Conservation (phyloP, 2,888 invertebrate species). For the Lasioglossum malachurum region DNA sequence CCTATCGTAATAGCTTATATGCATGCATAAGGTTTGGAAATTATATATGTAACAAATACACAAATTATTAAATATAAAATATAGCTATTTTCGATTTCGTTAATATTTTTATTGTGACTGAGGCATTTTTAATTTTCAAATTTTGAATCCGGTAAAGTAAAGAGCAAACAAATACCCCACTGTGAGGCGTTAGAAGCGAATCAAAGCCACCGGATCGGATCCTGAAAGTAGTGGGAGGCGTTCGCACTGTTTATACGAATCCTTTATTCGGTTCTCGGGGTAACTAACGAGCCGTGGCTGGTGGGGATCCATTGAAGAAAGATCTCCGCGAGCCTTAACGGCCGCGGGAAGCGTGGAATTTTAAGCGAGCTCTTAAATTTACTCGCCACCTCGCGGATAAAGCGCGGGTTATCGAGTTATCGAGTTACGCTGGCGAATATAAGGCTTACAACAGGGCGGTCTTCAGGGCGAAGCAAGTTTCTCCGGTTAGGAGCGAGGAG, state of each 20-base stretch:
- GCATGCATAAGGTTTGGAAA: not conserved
- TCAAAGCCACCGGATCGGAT: not conserved
- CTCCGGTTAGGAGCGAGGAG: not conserved
- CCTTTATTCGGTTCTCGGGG: conserved; percentile 5
- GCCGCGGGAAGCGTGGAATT: conserved; percentile 61
- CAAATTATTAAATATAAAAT: not conserved
- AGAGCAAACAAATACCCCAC: too few species aligned
- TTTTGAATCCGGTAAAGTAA: too few species aligned
- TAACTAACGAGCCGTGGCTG: conserved; percentile 38
- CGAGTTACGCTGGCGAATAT: conserved; percentile 60
- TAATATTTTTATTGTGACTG: too few species aligned
- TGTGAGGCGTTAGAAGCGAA: not conserved
- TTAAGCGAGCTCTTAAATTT: conserved; percentile 70
- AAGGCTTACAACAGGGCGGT: conserved; percentile 48
- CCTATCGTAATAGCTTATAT: not conserved
- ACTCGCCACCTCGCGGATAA: conserved; percentile 59
- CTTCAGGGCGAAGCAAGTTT: conserved; percentile 40
- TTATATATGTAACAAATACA: not conserved
- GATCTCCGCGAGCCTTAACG: conserved; percentile 30
- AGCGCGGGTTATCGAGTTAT: conserved; percentile 69
- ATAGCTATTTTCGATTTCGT: too few species aligned
- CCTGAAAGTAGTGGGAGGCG: not conserved
- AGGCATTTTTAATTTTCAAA: too few species aligned
- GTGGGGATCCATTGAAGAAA: conserved; percentile 27
- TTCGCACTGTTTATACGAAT: conserved; percentile 22